Percentiles rank a stretch among this genome's conserved stretches.
These are phyloP conservation scores for Epirrita christyi DNA, from an alignment of 2,888 invertebrate genomes.

Conservation along the genomic window DNA sequence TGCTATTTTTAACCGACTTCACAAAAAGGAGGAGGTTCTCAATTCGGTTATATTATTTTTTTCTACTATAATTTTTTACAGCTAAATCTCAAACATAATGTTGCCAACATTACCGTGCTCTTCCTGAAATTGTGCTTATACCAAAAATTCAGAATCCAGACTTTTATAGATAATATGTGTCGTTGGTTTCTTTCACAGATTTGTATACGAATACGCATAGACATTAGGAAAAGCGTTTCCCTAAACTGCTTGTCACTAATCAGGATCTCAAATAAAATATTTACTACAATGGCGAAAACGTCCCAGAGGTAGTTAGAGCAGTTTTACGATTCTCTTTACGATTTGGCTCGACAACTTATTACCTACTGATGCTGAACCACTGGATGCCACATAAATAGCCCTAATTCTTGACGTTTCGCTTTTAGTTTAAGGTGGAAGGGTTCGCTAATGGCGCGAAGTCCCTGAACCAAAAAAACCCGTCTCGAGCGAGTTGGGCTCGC, in stretches of 20 bases:
- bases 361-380: background rate
- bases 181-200: background rate
- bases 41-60: too few species aligned
- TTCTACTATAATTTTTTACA: too few species aligned
- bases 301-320: background rate
- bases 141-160: too few species aligned
- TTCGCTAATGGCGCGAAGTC: too few species aligned
- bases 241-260: slow-evolving; percentile 6
- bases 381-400: slow-evolving; percentile 8
- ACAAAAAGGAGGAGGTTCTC: too few species aligned
- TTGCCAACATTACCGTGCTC: too few species aligned
- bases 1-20: too few species aligned
- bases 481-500: too few species aligned
- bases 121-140: too few species aligned
- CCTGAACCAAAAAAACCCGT: too few species aligned
- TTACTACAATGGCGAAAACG: slow-evolving; percentile 8
- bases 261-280: slow-evolving; percentile 11
- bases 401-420: slow-evolving; percentile 5
- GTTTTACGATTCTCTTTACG: slow-evolving; percentile 18
- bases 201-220: slow-evolving; percentile 1
- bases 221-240: slow-evolving; percentile 4
- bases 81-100: too few species aligned
- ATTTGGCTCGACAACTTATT: slow-evolving; percentile 8
- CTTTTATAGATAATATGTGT: too few species aligned
- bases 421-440: background rate